A percentile compares a stretch with the other conserved stretches of the same genome.
These are phyloP conservation scores for Drosophila planitibia DNA, from an alignment of 2,888 invertebrate species.

Conservation along the genomic window DNA sequence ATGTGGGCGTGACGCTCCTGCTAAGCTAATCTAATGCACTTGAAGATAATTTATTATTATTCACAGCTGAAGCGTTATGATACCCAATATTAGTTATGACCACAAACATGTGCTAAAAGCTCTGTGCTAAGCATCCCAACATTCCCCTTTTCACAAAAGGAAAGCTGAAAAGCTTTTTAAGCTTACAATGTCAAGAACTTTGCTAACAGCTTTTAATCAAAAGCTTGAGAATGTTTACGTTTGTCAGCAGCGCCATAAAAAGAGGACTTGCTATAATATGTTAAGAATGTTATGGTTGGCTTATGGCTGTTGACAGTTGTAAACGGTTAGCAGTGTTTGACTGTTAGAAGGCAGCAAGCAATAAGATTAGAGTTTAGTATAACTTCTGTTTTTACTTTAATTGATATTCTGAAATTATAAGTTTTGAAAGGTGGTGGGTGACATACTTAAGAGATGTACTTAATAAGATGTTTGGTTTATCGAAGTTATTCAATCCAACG, in stretches of 20 bases:
- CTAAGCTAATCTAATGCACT: constrained; percentile 62
- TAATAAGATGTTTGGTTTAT: background rate
- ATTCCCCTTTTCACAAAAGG: constrained; percentile 3
- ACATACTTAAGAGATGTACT: background rate
- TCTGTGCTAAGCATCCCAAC: constrained; percentile 20
- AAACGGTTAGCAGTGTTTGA: background rate
- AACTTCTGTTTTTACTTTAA: background rate
- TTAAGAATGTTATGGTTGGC: background rate
- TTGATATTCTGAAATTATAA: background rate
- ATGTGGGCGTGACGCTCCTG: constrained; percentile 63
- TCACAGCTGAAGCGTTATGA: constrained; percentile 45
- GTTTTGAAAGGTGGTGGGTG: background rate
- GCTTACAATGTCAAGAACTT: constrained; percentile 17
- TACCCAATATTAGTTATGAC: constrained; percentile 26
- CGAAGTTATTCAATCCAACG: background rate
- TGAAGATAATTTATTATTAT: constrained; percentile 72
- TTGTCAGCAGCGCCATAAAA: constrained; percentile 8
- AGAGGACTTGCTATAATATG: background rate
- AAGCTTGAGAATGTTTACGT: constrained; percentile 30
- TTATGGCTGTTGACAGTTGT: background rate
- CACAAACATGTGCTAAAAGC: constrained; percentile 48
- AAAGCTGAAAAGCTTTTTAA: constrained; percentile 30
- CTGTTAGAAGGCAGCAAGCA: background rate
- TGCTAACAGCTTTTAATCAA: constrained; percentile 10
- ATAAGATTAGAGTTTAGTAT: background rate